These are phyloP conservation scores for Falco punctatus DNA, from an alignment of 2,113 vertebrate species.

Conservation along the genomic window DNA sequence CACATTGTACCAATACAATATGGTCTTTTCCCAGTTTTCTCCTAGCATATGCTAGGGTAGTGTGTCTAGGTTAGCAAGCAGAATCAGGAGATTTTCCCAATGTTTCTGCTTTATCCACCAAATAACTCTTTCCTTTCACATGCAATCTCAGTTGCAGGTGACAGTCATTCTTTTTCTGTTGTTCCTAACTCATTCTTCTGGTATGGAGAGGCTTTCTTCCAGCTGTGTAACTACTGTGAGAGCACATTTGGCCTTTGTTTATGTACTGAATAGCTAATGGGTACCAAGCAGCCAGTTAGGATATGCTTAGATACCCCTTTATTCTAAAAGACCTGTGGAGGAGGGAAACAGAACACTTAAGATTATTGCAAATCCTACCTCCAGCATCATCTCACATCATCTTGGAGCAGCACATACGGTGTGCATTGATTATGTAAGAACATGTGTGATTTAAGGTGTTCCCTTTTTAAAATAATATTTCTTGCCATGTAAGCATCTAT, in stretches of 20 bases:
- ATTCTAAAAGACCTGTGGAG: not conserved
- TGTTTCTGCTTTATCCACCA: not conserved
- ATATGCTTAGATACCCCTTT: not conserved
- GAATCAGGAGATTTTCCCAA: not conserved
- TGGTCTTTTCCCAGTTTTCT: not conserved
- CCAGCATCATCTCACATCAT: not conserved
- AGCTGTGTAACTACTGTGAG: not conserved
- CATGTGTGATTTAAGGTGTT: not conserved
- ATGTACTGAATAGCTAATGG: not conserved
- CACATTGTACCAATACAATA: not conserved
- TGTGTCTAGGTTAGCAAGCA: not conserved
- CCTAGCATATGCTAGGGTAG: not conserved
- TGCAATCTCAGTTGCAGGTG: not conserved
- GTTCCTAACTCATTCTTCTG: not conserved
- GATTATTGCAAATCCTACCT: not conserved
- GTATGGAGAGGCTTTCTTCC: not conserved
- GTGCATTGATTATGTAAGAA: not conserved
- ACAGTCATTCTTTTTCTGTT: not conserved
- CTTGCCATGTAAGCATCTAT: not conserved
- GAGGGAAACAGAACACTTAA: not conserved
- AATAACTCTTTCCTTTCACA: not conserved
- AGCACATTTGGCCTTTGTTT: not conserved
- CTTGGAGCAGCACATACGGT: accelerated
- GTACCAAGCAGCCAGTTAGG: not conserved
- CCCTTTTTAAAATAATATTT: not conserved